These are phyloP conservation scores for Hemicentrotus pulcherrimus DNA, from an alignment of 35 echinoderm and acorn worm species.

Conservation along the genomic window DNA sequence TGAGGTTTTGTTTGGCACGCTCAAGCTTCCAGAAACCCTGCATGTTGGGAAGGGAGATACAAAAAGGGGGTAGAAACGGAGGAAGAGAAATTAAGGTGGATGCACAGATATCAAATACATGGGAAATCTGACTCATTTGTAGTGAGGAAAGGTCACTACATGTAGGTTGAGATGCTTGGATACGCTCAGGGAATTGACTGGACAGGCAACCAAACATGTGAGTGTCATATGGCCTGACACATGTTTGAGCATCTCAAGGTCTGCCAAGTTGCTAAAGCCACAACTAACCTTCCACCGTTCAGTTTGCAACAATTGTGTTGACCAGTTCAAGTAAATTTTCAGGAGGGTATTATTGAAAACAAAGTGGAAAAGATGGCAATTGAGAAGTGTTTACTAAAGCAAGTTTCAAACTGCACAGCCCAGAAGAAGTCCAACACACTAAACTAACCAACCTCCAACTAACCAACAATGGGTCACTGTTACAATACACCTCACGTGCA, in stretches of 20 bases:
- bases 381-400: too few species aligned
- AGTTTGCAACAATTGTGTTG: too few species aligned
- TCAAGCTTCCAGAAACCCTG: conserved; percentile 28
- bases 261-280: neutral
- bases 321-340: too few species aligned
- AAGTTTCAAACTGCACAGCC: too few species aligned
- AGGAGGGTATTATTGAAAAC: too few species aligned
- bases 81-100: conserved; percentile 11
- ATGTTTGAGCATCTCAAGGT: neutral
- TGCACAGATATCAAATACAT: conserved; percentile 8
- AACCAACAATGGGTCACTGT: too few species aligned
- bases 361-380: too few species aligned
- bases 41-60: neutral
- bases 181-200: neutral
- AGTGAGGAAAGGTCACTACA: neutral
- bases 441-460: too few species aligned
- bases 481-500: too few species aligned
- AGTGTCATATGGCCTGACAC: neutral
- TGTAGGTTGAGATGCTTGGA: neutral
- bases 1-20: conserved; percentile 15
- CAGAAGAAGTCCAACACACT: too few species aligned
- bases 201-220: neutral
- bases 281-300: too few species aligned
- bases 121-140: conserved; percentile 19
- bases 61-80: neutral